Base-by-base conservation (phyloP, 2,888 invertebrate genomes). In the Imbricaverruca yamaguchii region DNA sequence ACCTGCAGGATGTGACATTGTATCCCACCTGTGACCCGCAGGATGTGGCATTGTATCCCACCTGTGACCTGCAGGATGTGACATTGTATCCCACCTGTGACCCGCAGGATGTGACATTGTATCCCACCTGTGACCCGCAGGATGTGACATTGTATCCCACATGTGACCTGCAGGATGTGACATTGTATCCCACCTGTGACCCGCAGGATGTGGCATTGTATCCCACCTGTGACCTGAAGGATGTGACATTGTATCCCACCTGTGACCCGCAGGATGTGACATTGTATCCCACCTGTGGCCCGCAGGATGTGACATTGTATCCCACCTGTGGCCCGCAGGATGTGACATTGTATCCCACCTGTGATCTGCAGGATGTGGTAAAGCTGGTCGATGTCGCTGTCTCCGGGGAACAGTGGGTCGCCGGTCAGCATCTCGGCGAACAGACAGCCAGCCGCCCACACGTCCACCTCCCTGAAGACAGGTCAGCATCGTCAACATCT, bases 351-450 rank as follows among this genome's bases (percentile, higher is more conserved):
- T 1, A 39, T 83, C 89, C 88, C 84, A 91, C 94, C 95, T 83
- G 95, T 90, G 85, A 92, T 90, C 87, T 92, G 92, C 67, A 93
- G 92, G 83, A 95, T 95, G 83, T 93, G 91, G 85, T 92, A 93
- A 0, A 96, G 89, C 86, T 95, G 95, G 86, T 96, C 96, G 81
- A 95, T 93, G 87, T 96, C 95, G 0, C 94, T 94, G 85, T 95
- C 94, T 0, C 95, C 95, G 0, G 95, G 94, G 87, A 95, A 95
- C 80, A 95, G 87, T 0, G 95, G 94, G 85, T 94, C 93, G 0
- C 94, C 94, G 0, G 92, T 93, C 88, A 94, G 89, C 92, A 95
- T 94, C 89, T 95, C 95, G 4, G 94, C 91, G 85, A 92, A 91
- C 81, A 95, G 88, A 85, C 95, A 95, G 0, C 95, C 95, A 7